phyloP scores from a whole-genome alignment of 1,140 invertebrate species.

The Dolichoris vasculosae region DNA sequence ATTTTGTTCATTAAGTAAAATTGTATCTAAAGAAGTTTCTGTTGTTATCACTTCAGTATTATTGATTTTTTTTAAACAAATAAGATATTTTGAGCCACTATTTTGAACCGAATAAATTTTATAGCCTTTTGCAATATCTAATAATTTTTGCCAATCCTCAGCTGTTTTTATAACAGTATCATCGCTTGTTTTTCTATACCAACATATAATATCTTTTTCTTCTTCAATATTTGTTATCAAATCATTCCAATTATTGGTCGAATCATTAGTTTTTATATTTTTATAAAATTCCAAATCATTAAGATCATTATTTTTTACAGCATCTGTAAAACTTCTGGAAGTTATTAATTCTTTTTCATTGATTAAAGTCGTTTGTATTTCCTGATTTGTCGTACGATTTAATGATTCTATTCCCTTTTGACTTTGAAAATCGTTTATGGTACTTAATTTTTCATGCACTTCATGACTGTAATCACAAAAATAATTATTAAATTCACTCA shows the following conservation, averaged over 20 bases:
- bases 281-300: slow-evolving; percentile 11
- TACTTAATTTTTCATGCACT: neutral
- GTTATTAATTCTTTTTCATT: neutral
- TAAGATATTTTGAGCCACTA: slow-evolving; percentile 53
- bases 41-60: slow-evolving; percentile 9
- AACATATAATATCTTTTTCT: slow-evolving; percentile 58
- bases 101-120: slow-evolving; percentile 54
- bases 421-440: neutral
- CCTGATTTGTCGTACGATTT: neutral
- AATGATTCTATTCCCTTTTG: neutral
- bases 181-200: slow-evolving; percentile 51
- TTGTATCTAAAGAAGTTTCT: neutral
- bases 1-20: neutral
- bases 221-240: slow-evolving; percentile 48
- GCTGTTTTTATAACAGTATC: slow-evolving; percentile 32
- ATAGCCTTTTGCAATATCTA: slow-evolving; percentile 49
- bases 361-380: neutral
- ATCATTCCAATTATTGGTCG: slow-evolving; percentile 53
- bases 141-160: slow-evolving; percentile 56
- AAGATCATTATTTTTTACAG: neutral
- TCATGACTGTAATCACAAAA: slow-evolving; percentile 6
- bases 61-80: slow-evolving; percentile 57
- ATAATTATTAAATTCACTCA: neutral
- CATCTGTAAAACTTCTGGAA: neutral
- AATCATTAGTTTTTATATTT: slow-evolving; percentile 13